phyloP scores from a whole-genome alignment of 2,797 vertebrate species.

The Galaxias olidus region DNA sequence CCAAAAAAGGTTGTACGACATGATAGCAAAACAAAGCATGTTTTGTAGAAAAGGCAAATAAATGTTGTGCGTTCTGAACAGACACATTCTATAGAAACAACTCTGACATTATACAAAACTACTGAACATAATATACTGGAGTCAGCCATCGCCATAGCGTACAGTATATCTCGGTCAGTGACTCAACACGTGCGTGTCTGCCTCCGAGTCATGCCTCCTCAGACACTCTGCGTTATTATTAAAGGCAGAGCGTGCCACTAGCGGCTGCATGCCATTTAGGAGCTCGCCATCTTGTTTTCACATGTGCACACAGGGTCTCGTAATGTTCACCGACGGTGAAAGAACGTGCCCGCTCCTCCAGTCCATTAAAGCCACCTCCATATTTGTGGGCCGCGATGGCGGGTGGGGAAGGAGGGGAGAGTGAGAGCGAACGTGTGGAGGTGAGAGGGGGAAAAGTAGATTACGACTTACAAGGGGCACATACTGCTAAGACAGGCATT shows the following conservation, averaged over 20 bases:
- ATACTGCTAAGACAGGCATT: not conserved
- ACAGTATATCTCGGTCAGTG: not conserved
- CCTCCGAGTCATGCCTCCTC: conserved; percentile 3
- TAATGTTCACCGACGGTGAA: conserved; percentile 27
- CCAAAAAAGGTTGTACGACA: too few species aligned
- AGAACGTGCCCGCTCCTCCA: conserved; percentile 30
- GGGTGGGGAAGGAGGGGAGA: conserved; percentile 1
- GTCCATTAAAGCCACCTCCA: conserved; percentile 31
- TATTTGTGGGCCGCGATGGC: conserved; percentile 18
- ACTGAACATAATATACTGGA: not conserved
- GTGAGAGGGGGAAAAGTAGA: not conserved
- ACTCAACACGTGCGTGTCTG: not conserved
- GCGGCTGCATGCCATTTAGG: conserved; percentile 32
- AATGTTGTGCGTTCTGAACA: too few species aligned
- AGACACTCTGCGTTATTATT: conserved; percentile 27
- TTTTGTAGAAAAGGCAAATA: too few species aligned
- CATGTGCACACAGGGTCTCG: conserved; percentile 19
- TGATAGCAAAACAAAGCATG: too few species aligned
- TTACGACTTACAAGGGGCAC: not conserved
- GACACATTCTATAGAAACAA: too few species aligned
- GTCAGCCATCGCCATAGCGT: not conserved
- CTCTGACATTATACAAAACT: not conserved
- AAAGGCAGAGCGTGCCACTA: conserved; percentile 39
- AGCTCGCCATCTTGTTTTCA: conserved; percentile 30
- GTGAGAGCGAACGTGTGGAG: not conserved